Base-by-base conservation (phyloP, 2,113 vertebrate genomes). In the Opisthocomus hoazin region DNA sequence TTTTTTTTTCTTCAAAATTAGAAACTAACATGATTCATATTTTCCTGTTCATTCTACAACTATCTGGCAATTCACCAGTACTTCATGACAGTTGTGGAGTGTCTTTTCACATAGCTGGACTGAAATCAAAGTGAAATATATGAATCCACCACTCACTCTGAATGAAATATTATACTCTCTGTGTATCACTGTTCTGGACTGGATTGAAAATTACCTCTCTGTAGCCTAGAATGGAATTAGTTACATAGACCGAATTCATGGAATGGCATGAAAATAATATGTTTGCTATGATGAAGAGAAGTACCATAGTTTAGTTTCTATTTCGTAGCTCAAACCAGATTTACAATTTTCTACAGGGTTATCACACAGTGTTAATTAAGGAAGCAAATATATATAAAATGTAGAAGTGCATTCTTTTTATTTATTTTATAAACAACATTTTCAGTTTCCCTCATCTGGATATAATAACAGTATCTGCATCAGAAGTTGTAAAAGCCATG, bases 361-460 rank as follows among this genome's bases (percentile, higher is more conserved):
- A 64, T 68, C 39, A 36, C 8, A 61, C 23, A 10, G 8, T 77
- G 34, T 27, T 88, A 30, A 69, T 71, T 60, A 61, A 81, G 30
- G 56, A 75, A 32, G 12, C 45, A 86, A 84, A 60, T 86, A 45
- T 8, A 50, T 85, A 18, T 57, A 23, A 37, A 66, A n/a, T 68
- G 79, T 89, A 80, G 32, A 77, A 69, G 69, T 63, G 11, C 16
- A 27, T 51, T 86, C 1, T 69, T 93, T 92, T 84, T 69, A 50
- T 78, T 93, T 82, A 43, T 53, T 71, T 66, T 80, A 39, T 88
- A 71, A 77, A 74, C 32, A 34, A 43, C 80, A 69, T 68, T 94
- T 58, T 96, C 95, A 99, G 99, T 96, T 97, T 97, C 4, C 96
- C 97, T 51, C 98, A 98, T 93, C 97, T 99, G 89, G 99, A 99